Conservation (phyloP, 2,888 invertebrate genomes). For the Euproctis similis region DNA sequence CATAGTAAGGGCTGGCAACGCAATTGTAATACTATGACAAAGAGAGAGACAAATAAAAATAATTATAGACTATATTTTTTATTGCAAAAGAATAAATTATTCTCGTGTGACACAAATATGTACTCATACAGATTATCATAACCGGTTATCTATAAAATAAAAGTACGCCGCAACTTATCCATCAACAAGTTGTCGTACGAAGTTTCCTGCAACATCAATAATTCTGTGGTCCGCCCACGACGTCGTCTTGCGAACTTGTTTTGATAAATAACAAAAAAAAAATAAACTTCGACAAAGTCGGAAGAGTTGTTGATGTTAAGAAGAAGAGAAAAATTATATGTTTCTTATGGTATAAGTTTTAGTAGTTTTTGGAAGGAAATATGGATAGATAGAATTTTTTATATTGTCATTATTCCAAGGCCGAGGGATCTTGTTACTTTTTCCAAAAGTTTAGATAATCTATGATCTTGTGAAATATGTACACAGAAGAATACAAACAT, state of each 20-base stretch:
- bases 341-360: slow-evolving; percentile 1
- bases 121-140: no score
- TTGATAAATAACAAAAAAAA: slow-evolving; percentile 5
- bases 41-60: no score
- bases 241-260: slow-evolving; percentile 6
- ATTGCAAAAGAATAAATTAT: no score
- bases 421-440: no score
- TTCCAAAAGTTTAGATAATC: no score
- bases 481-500: no score
- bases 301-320: slow-evolving; percentile 4
- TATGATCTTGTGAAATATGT: no score
- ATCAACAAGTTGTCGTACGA: slow-evolving; percentile 43
- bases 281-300: slow-evolving; percentile 10
- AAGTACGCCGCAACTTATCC: slow-evolving; percentile 17
- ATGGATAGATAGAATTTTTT: slow-evolving; percentile 1
- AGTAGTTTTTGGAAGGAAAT: slow-evolving; percentile 1
- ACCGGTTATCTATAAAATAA: slow-evolving; percentile 9
- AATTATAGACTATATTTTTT: no score
- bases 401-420: background rate
- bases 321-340: background rate
- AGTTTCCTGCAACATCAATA: slow-evolving; percentile 24
- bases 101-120: no score
- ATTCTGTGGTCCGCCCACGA: slow-evolving; percentile 10
- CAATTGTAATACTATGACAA: no score
- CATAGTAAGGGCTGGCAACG: no score